Evolutionary conservation across 2,797 vertebrate species (phyloP).

Genomic region (Pogonophryne albipinna): DNA sequence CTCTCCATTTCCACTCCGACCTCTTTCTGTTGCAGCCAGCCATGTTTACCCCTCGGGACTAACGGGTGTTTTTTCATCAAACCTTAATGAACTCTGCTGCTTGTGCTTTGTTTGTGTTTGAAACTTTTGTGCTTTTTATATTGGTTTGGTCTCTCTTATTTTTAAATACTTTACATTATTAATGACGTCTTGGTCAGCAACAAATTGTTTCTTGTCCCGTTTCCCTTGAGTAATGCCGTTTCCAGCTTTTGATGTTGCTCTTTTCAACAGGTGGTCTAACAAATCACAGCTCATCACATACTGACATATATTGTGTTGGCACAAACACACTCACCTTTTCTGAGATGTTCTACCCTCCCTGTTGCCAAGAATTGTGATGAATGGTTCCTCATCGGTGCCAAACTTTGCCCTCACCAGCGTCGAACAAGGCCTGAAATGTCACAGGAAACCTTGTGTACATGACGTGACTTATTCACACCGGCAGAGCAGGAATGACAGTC

Average conservation of each 20-base stretch:
- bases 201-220: too few species aligned
- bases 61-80: conserved; percentile 15
- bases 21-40: background rate
- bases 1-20: conserved; percentile 3
- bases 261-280: background rate
- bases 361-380: conserved; percentile 94
- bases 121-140: background rate
- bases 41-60: background rate
- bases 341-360: conserved; percentile 91
- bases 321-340: conserved; percentile 84
- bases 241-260: background rate
- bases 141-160: too few species aligned
- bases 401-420: conserved; percentile 93
- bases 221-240: background rate
- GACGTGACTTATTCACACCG: conserved; percentile 21
- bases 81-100: conserved; percentile 12
- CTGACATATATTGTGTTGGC: background rate
- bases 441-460: background rate
- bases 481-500: conserved; percentile 12
- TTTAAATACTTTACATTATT: too few species aligned
- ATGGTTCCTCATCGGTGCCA: conserved; percentile 95
- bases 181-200: too few species aligned
- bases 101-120: background rate
- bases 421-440: conserved; percentile 87
- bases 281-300: background rate